phyloP scores from a whole-genome alignment of 2,797 vertebrate genomes.

The Enteromius viviparus region DNA sequence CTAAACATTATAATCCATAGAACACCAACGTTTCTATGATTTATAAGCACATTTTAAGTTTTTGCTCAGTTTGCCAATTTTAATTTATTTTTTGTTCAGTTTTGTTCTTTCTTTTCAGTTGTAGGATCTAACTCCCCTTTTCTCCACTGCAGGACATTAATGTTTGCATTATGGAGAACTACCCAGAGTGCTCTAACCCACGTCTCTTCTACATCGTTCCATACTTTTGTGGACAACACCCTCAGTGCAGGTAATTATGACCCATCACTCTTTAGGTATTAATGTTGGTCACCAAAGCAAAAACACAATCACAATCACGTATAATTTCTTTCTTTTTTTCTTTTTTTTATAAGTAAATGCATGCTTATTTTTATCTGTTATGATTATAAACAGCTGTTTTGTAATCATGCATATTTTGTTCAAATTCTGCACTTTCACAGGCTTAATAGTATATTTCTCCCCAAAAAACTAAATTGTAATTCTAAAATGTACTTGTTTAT shows the following conservation, averaged over 20 bases:
- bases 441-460: neutral
- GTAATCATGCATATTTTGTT: neutral
- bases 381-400: neutral
- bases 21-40: neutral
- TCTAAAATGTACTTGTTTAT: too few relatives aligned
- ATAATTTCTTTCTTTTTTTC: too few relatives aligned
- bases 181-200: slow-evolving; percentile 97
- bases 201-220: slow-evolving; percentile 98
- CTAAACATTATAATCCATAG: neutral
- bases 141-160: slow-evolving; percentile 87
- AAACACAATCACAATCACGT: too few relatives aligned
- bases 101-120: neutral
- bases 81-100: neutral
- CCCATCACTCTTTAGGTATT: neutral
- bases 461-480: neutral
- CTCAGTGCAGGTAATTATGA: slow-evolving; percentile 91
- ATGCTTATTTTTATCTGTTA: neutral
- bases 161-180: slow-evolving; percentile 96
- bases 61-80: neutral
- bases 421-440: neutral
- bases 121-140: neutral
- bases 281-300: neutral
- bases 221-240: slow-evolving; percentile 98
- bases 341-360: neutral
- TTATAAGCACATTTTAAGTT: neutral